These are phyloP conservation scores for Magallana angulata DNA, from an alignment of 1,140 invertebrate genomes.

Conservation along the genomic window DNA sequence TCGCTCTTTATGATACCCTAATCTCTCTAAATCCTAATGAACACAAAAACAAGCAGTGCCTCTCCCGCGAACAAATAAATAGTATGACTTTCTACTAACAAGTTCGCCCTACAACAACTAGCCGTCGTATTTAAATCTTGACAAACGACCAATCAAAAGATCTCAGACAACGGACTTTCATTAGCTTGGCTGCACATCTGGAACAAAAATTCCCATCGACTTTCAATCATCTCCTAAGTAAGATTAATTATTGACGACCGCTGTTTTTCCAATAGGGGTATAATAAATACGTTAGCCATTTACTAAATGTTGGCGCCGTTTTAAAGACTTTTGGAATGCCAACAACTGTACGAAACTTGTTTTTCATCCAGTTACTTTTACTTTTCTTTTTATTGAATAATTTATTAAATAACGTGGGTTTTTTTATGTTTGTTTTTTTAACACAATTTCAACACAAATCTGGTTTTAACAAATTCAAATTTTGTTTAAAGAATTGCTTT, in stretches of 20 bases:
- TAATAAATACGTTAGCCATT: no score
- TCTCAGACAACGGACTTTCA: not conserved
- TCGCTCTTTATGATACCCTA: not conserved
- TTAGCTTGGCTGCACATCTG: not conserved
- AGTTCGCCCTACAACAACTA: not conserved
- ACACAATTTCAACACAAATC: no score
- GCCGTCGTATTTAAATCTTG: conserved; percentile 14
- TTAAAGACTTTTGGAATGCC: no score
- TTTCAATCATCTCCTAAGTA: not conserved
- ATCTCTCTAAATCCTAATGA: not conserved
- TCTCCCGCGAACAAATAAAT: conserved; percentile 31
- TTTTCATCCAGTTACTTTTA: no score
- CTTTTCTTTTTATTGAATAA: no score
- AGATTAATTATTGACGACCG: not conserved
- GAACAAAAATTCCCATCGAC: not conserved
- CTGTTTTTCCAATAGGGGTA: no score
- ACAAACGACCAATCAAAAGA: not conserved
- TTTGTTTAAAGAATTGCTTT: no score
- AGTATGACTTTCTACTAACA: conserved; percentile 1
- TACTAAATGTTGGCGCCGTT: no score
- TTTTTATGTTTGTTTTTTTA: no score
- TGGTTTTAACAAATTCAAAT: no score
- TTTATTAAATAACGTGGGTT: no score
- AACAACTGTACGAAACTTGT: no score
- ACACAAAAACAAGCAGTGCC: not conserved